Evolutionary conservation across 2,888 invertebrate genomes (phyloP), one percentile per base, ranked within the genome.

Genomic region (Corythucha ciliata): DNA sequence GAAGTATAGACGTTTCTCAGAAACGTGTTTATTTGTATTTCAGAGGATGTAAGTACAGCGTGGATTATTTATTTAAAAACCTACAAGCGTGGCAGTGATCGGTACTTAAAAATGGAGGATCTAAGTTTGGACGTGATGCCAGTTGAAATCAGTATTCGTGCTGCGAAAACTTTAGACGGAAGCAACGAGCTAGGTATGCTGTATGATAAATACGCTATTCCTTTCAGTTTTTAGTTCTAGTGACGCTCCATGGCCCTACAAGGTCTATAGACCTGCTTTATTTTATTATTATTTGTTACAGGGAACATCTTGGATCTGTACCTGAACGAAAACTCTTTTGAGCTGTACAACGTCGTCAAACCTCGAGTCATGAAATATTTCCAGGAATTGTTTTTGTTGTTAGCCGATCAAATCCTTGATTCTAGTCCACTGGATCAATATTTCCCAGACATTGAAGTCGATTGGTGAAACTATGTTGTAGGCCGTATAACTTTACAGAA

Each of bases 331-430:
- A 45, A 45, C 32, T 29, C 45, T 6, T 22, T 45, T 10, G 45
- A 45, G 25, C 45, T 45, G n/a, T 45, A 32, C 45, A 33, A 45
- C 16, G n/a, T 45, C 20, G n/a, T 45, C 21, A 45, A 45, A 32
- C 45, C 45, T 3, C 45, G 29, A 20, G 14, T 45, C 6, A 45
- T 45, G 45, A 12, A n/a, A n/a, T n/a, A n/a, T n/a, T n/a, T n/a
- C n/a, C n/a, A n/a, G n/a, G n/a, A n/a, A n/a, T n/a, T n/a, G n/a
- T n/a, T n/a, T n/a, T n/a, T n/a, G n/a, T n/a, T n/a, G n/a, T n/a
- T n/a, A n/a, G n/a, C n/a, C n/a, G n/a, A n/a, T n/a, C n/a, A n/a
- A n/a, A n/a, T n/a, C n/a, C n/a, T n/a, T n/a, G n/a, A n/a, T n/a
- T n/a, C n/a, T n/a, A n/a, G n/a, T n/a, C n/a, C n/a, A n/a, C n/a